These are phyloP conservation scores for Venturia canescens DNA, from an alignment of 1,140 invertebrate genomes.

Conservation along the genomic window DNA sequence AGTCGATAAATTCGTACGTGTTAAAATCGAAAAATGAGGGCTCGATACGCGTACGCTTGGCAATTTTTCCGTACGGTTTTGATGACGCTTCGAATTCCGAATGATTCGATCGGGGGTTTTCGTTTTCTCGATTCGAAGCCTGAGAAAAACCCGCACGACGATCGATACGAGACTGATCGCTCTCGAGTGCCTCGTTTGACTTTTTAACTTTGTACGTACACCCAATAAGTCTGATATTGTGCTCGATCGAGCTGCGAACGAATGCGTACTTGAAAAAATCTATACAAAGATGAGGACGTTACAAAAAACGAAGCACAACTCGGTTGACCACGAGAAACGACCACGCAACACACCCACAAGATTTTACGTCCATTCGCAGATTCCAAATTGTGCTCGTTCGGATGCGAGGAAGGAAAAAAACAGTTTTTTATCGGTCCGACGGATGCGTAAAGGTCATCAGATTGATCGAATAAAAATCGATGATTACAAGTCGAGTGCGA, in stretches of 20 bases:
- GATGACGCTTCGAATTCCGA: too few species aligned
- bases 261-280: not conserved
- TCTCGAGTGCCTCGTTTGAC: not conserved
- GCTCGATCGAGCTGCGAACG: not conserved
- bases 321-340: conserved; percentile 25
- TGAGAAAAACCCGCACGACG: conserved; percentile 5
- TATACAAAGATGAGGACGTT: conserved; percentile 5
- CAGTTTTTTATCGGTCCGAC: not conserved
- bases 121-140: too few species aligned
- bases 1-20: too few species aligned
- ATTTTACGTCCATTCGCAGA: conserved; percentile 5
- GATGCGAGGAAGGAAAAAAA: not conserved
- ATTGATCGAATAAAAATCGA: not conserved
- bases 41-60: too few species aligned
- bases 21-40: too few species aligned
- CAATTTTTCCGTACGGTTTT: too few species aligned
- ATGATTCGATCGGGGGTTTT: too few species aligned
- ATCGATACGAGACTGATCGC: conserved; percentile 30
- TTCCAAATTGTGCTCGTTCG: not conserved
- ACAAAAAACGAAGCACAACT: not conserved
- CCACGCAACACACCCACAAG: conserved; percentile 21
- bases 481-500: not conserved
- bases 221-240: conserved; percentile 5
- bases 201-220: conserved; percentile 14
- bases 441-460: not conserved